phyloP scores from a whole-genome alignment of 2,888 invertebrate genomes.

The Drosophila kuntzei region DNA sequence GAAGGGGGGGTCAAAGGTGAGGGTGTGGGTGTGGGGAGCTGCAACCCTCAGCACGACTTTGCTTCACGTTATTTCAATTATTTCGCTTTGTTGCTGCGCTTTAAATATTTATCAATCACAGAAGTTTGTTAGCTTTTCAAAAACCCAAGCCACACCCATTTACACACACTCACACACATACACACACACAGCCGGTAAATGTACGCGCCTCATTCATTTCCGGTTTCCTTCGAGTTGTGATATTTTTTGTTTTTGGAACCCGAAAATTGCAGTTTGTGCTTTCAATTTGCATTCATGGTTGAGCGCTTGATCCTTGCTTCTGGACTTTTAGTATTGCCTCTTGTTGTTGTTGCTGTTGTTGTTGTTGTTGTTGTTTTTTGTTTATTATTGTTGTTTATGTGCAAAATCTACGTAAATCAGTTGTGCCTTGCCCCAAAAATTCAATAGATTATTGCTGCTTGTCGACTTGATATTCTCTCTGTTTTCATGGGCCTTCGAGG shows the following conservation, averaged over 20 bases:
- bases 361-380: not conserved
- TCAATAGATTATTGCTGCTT: slow-evolving; percentile 55
- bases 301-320: slow-evolving; percentile 54
- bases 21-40: slow-evolving; percentile 15
- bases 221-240: slow-evolving; percentile 27
- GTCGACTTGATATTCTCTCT: slow-evolving; percentile 12
- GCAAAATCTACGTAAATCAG: slow-evolving; percentile 54
- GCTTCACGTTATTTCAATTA: slow-evolving; percentile 86
- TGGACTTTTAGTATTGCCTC: not conserved
- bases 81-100: slow-evolving; percentile 85
- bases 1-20: not conserved
- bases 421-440: slow-evolving; percentile 36
- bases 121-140: slow-evolving; percentile 83
- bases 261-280: slow-evolving; percentile 64
- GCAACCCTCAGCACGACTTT: slow-evolving; percentile 68
- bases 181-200: not conserved
- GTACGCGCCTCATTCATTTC: slow-evolving; percentile 49
- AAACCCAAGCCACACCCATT: slow-evolving; percentile 22
- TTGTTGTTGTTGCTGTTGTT: not conserved
- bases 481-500: not conserved
- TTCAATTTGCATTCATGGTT: slow-evolving; percentile 71
- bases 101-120: slow-evolving; percentile 86
- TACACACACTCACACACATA: slow-evolving; percentile 3
- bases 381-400: slow-evolving; percentile 7
- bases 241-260: not conserved